Conservation (phyloP, 1,140 invertebrate genomes). For the Mya arenaria region DNA sequence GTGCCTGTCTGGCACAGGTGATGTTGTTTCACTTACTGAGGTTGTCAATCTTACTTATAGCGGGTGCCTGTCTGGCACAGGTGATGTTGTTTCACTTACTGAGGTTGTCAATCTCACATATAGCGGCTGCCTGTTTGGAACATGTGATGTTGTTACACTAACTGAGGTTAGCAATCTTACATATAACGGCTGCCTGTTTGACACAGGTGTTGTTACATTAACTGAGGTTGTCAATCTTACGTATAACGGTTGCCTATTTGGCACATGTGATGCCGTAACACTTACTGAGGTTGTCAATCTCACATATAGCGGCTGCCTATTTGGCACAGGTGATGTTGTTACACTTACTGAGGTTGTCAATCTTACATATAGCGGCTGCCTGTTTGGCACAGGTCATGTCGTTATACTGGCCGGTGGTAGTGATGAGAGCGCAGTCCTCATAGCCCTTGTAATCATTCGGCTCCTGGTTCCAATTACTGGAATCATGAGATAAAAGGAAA, state of each 20-base stretch:
- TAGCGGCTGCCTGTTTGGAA: too few relatives aligned
- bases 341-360: background rate
- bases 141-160: too few relatives aligned
- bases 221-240: too few relatives aligned
- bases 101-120: too few relatives aligned
- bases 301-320: background rate
- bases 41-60: background rate
- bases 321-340: too few relatives aligned
- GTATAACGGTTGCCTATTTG: too few relatives aligned
- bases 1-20: too few relatives aligned
- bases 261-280: too few relatives aligned
- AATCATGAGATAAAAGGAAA: too few relatives aligned
- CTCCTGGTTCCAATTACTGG: slow-evolving; percentile 63
- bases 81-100: too few relatives aligned
- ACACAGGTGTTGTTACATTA: too few relatives aligned
- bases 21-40: too few relatives aligned
- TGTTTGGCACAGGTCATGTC: slow-evolving; percentile 10
- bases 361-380: slow-evolving; percentile 1
- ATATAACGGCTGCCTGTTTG: background rate
- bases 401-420: slow-evolving; percentile 38
- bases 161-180: background rate
- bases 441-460: slow-evolving; percentile 57
- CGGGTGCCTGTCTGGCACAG: background rate
- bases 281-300: background rate
- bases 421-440: slow-evolving; percentile 58